These are phyloP conservation scores for Galagoides demidoff DNA, from an alignment of 2,797 vertebrate species.

Conservation along the genomic window DNA sequence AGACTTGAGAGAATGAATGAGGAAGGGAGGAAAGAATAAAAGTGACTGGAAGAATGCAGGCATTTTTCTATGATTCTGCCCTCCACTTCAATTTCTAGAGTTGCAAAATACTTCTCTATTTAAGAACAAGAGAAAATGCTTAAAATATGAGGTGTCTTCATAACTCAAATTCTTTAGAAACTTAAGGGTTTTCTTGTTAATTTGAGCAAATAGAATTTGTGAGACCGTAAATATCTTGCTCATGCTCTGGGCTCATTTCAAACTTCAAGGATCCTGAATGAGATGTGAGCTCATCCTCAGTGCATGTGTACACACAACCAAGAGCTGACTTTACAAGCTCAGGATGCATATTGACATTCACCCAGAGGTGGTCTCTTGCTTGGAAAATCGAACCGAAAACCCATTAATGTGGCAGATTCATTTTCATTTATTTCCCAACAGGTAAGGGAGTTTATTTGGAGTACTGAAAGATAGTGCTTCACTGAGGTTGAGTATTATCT, in stretches of 20 bases:
- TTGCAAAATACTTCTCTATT: constrained; percentile 26
- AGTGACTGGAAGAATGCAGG: background rate
- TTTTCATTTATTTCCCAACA: constrained; percentile 69
- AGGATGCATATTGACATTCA: constrained; percentile 55
- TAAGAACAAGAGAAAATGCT: constrained; percentile 58
- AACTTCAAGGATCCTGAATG: constrained; percentile 1
- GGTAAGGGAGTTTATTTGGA: constrained; percentile 63
- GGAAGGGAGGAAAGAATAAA: background rate
- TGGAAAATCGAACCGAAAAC: constrained; percentile 64
- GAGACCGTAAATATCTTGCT: background rate
- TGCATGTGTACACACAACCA: constrained; percentile 12
- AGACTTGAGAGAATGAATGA: background rate
- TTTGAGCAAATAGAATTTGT: constrained; percentile 60
- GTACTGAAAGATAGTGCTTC: background rate
- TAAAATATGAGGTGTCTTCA: background rate
- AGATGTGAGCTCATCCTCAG: constrained; percentile 51
- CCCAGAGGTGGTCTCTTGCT: constrained; percentile 57
- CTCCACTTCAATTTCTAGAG: background rate
- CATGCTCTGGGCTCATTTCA: constrained; percentile 20
- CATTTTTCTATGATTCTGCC: background rate
- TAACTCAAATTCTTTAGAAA: constrained; percentile 25
- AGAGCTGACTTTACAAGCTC: constrained; percentile 57
- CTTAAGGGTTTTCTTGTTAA: constrained; percentile 32
- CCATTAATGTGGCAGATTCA: constrained; percentile 35
- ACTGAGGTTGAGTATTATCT: constrained; percentile 41